Evolutionary conservation across 2,113 vertebrate genomes (phyloP), one percentile per base, ranked within the genome.

Genomic region (Accipiter cooperii): DNA sequence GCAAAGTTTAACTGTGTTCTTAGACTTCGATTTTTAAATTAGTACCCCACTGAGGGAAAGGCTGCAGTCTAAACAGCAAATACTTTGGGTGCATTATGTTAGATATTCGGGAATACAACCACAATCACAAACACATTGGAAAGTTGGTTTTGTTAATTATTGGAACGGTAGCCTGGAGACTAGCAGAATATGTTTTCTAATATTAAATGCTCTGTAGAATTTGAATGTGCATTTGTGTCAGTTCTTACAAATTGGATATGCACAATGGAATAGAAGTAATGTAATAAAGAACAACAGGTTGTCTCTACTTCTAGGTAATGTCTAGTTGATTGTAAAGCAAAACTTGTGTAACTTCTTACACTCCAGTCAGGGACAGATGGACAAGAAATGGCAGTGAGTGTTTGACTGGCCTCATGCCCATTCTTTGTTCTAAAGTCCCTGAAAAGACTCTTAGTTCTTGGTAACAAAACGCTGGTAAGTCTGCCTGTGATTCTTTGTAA

Each of bases 381-480:
- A 92, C 57, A 79, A 96, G 95, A 95, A 94, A 87, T 40, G 81
- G 52, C n/a, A 61, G 76, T 66, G 95, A 97, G 85, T 94, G 97
- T 95, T 97, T 97, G 94, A 94, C 84, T 98, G 97, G 96, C 97
- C 38, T 80, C 47, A 42, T 95, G 93, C 96, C 96, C 90, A 64
- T 83, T 95, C 86, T 97, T 93, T 93, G 70, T 94, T 96, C 87
- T 89, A 71, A 97, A 96, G 95, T 94, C 65, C 64, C 88, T 97
- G 92, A 95, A 97, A 97, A 91, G 87, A 74, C 94, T 90, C 82
- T 96, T 66, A 68, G 85, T 73, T 94, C 76, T 96, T 66, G 84
- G 89, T 96, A 97, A 95, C 89, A 91, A 97, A 98, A 94, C 90
- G 91, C 94, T 85, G 47, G 46, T 66, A 90, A 85, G 65, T 61